Evolutionary conservation across 2,888 invertebrate species (phyloP), one percentile per base, ranked within the genome.

Genomic region (Coronaproctus castanopsis): DNA sequence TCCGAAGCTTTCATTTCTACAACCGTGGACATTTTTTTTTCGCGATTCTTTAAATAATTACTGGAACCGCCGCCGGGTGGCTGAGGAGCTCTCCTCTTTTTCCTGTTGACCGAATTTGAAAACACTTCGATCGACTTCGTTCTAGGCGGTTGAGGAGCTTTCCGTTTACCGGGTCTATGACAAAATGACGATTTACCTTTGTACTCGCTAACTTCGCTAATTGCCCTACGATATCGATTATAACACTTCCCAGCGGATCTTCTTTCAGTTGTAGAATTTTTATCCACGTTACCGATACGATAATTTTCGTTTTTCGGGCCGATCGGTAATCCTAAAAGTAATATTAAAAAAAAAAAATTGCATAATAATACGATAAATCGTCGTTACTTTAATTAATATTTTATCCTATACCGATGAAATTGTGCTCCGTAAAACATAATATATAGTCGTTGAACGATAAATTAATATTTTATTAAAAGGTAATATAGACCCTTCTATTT

Each of bases 91-190:
- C 20, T 54, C 10, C 57, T 54, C 54, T 57, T 61, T 24, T 61
- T 61, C 36, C 78, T 79, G 14, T 36, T 1, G 79, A 79, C 62
- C 73, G 75, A 3, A 80, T 79, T 1, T 22, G 62, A 62, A 52
- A 62, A 53, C 14, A 59, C 3, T 49, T 36, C 49, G 21, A 2
- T 20, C 48, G 24, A n/a, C 14, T 8, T 55, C 55, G 49, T 48
- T 36, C 21, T 49, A 0, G 84, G 85, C 3, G 85, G 85, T 64
- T 76, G 77, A 0, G 85, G 85, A 0, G 85, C 85, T 67, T 78
- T 79, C 56, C 85, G 72, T 70, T 86, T 86, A 22, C 85, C 85
- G 64, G 83, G 83, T 0, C 85, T 85, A 73, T 85, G 82, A 22
- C 75, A 70, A 65, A 75, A 75, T 2, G 74, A 36, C 36, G 36